Conservation (phyloP, 2,888 invertebrate species). For the Archips xylosteana region DNA sequence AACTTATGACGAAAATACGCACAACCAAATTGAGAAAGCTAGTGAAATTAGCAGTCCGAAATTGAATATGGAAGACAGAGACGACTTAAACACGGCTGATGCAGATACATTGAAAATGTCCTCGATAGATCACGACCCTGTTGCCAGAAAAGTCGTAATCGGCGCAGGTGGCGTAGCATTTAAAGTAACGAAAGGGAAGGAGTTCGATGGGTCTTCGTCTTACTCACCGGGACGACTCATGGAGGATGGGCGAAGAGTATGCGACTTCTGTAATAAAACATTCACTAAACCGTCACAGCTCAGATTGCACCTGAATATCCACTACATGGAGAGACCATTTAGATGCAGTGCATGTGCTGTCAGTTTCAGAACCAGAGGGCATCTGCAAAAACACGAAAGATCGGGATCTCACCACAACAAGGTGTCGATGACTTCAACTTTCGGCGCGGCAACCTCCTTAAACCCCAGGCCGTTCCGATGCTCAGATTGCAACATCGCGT, state of each 20-base stretch:
- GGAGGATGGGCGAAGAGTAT: conserved; percentile 91
- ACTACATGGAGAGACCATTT: conserved; percentile 96
- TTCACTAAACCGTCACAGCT: conserved; percentile 97
- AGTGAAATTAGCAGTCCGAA: conserved; percentile 61
- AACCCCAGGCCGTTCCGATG: conserved; percentile 99
- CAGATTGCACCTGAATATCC: conserved; percentile 96
- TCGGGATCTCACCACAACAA: conserved; percentile 97
- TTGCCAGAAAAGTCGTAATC: conserved; percentile 87
- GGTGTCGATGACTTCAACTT: conserved; percentile 94
- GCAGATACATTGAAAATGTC: conserved; percentile 67
- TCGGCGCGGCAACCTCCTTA: conserved; percentile 93
- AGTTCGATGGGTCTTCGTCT: conserved; percentile 71
- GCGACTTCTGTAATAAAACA: conserved; percentile 95
- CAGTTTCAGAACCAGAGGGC: conserved; percentile 95
- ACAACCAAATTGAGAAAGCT: conserved; percentile 64
- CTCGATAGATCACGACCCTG: conserved; percentile 75
- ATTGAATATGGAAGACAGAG: conserved; percentile 65
- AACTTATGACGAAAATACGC: conserved; percentile 67
- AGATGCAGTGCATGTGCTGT: conserved; percentile 96
- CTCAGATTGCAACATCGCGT: conserved; percentile 97
- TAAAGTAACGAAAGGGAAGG: conserved; percentile 84
- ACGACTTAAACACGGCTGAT: conserved; percentile 63
- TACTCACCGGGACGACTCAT: conserved; percentile 85
- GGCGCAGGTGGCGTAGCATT: conserved; percentile 87
- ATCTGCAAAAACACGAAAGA: conserved; percentile 96